Evolutionary conservation across 2,797 vertebrate genomes (phyloP).

Genomic region (Periophthalmus magnuspinnatus): DNA sequence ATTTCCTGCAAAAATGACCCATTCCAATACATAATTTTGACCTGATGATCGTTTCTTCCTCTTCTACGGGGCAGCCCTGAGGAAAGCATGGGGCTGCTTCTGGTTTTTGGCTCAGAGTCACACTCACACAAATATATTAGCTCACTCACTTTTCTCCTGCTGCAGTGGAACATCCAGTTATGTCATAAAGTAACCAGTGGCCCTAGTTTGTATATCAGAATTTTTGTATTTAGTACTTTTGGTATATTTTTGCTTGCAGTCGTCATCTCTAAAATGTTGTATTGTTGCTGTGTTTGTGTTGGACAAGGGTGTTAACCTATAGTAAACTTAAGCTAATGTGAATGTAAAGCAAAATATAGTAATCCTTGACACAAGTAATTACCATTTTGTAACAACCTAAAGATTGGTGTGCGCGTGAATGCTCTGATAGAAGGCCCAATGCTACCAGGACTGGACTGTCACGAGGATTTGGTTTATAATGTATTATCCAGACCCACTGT

Average conservation of each 20-base stretch:
- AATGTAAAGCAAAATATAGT: not conserved
- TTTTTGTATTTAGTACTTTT: constrained; percentile 12
- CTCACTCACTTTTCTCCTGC: constrained; percentile 54
- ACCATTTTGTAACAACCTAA: not conserved
- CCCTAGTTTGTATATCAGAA: constrained; percentile 14
- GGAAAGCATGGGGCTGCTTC: constrained; percentile 57
- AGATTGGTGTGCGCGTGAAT: not conserved
- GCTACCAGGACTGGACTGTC: not conserved
- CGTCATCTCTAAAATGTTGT: constrained; percentile 51
- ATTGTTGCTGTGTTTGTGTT: constrained; percentile 51
- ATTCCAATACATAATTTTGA: constrained; percentile 47
- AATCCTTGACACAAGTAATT: not conserved
- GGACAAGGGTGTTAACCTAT: not conserved
- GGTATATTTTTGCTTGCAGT: constrained; percentile 20
- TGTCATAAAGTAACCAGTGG: constrained; percentile 43
- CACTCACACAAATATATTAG: constrained; percentile 48
- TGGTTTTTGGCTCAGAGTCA: constrained; percentile 50
- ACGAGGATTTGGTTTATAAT: constrained; percentile 20
- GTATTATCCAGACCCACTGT: constrained; percentile 33
- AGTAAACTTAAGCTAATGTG: not conserved
- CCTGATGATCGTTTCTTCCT: constrained; percentile 9
- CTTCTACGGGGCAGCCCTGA: constrained; percentile 38
- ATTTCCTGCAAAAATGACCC: constrained; percentile 29
- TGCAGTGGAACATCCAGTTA: constrained; percentile 62
- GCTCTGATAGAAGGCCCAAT: not conserved